Base-by-base conservation (phyloP, 2,113 vertebrate species). In the Arvicanthis niloticus region DNA sequence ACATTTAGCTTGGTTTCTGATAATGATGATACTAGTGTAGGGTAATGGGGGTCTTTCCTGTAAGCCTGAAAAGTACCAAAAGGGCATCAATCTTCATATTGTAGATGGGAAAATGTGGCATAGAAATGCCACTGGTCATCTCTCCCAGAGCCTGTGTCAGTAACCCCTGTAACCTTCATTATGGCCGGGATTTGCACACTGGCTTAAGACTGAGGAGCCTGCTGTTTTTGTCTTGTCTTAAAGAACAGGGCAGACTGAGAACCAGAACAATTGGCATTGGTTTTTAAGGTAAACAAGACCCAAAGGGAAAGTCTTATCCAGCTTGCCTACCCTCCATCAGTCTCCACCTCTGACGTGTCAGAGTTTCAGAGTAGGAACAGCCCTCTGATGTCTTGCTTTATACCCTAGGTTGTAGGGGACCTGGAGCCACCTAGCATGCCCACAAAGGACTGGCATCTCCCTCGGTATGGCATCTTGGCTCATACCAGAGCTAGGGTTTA, bases 231-330 rank as follows among this genome's bases (percentile, higher is more conserved):
- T 67, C 91, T 92, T 94, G 68, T 68, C 73, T 70, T 22, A 16
- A 86, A 91, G 75, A 92, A 45, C 67, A 93, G 56, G n/a, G 53
- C 81, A 21, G 58, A 89, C 88, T 89, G 22, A 68, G 81, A 56
- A 85, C 60, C 72, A 24, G 53, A 84, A 73, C 34, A 72, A 21
- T 12, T 82, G 62, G 87, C 75, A 19, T 89, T 95, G 26, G 48
- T 24, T 78, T 89, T 70, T 94, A 31, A 93, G n/a, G 12, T 60
- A n/a, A 95, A 22, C n/a, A 67, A 72, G 89, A 91, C 58, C 77
- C 58, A 88, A 93, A 65, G 12, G 1, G 11, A n/a, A 13, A 21
- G 8, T 26, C 3, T 45, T 19, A 40, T 45, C 40, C 37, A 42
- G 5, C 67, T 37, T 12, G 15, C 22, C 29, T 42, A 0, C 9